Conservation (phyloP, 2,113 vertebrate genomes). For the Trachemys scripta region DNA sequence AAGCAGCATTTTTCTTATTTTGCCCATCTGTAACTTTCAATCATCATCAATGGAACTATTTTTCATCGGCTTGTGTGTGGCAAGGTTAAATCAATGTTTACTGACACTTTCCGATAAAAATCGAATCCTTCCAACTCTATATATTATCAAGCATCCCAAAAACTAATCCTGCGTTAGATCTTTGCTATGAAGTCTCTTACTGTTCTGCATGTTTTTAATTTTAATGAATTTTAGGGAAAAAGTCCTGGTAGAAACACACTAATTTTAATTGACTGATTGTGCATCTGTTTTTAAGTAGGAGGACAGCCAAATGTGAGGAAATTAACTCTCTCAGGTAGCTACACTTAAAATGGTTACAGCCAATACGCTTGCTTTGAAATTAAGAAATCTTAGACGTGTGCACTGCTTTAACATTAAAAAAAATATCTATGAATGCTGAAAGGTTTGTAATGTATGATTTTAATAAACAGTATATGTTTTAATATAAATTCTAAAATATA, state of each 20-base stretch:
- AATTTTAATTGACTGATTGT: neutral
- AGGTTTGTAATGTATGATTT: neutral
- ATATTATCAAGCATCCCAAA: neutral
- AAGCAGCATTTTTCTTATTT: neutral
- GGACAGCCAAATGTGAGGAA: neutral
- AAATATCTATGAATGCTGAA: neutral
- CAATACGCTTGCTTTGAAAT: neutral
- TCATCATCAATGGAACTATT: neutral
- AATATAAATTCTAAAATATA: neutral
- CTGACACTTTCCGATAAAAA: neutral
- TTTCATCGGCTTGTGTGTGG: neutral
- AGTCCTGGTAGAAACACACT: fast-evolving
- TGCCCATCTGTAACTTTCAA: neutral
- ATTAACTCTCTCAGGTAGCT: neutral
- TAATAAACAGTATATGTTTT: neutral
- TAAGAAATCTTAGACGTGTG: neutral
- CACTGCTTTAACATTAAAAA: neutral
- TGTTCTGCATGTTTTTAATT: fast-evolving
- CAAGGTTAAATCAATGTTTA: neutral
- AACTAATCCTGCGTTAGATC: neutral
- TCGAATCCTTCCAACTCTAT: neutral
- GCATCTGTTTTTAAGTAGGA: neutral
- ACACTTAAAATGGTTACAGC: neutral
- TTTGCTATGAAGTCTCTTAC: neutral
- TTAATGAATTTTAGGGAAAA: neutral